phyloP scores from a whole-genome alignment of 2,113 vertebrate species.

The Salvelinus sp. region DNA sequence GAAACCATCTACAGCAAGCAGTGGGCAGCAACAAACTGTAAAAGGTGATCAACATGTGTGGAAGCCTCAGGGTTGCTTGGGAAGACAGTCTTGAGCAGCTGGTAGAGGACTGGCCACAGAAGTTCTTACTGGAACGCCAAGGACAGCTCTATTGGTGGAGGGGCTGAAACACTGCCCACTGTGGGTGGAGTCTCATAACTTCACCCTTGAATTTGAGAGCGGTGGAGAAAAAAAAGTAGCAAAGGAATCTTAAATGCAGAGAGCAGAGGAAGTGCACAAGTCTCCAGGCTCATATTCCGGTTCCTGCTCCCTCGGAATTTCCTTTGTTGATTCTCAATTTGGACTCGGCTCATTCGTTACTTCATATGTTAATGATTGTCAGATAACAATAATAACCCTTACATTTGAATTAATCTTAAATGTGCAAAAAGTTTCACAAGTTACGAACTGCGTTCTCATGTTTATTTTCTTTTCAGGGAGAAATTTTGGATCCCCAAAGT shows the following conservation, averaged over 20 bases:
- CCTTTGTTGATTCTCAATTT: slow-evolving; percentile 49
- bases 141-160: slow-evolving; percentile 41
- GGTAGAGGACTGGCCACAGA: slow-evolving; percentile 36
- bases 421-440: background rate
- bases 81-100: slow-evolving; percentile 33
- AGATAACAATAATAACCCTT: background rate
- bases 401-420: background rate
- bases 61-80: slow-evolving; percentile 42
- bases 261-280: slow-evolving; percentile 46
- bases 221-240: slow-evolving; percentile 20
- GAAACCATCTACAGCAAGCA: slow-evolving; percentile 23
- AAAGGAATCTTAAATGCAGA: slow-evolving; percentile 38
- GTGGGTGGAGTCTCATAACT: slow-evolving; percentile 39
- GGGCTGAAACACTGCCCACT: slow-evolving; percentile 4
- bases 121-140: background rate
- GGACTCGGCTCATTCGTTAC: background rate
- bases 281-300: slow-evolving; percentile 40
- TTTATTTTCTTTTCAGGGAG: too few species aligned
- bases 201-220: slow-evolving; percentile 37
- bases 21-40: slow-evolving; percentile 30
- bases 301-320: slow-evolving; percentile 44
- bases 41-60: slow-evolving; percentile 43
- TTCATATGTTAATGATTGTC: background rate
- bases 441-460: background rate
- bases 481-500: background rate